phyloP scores from a whole-genome alignment of 2,113 vertebrate genomes.

The Hyperopisus bebe region DNA sequence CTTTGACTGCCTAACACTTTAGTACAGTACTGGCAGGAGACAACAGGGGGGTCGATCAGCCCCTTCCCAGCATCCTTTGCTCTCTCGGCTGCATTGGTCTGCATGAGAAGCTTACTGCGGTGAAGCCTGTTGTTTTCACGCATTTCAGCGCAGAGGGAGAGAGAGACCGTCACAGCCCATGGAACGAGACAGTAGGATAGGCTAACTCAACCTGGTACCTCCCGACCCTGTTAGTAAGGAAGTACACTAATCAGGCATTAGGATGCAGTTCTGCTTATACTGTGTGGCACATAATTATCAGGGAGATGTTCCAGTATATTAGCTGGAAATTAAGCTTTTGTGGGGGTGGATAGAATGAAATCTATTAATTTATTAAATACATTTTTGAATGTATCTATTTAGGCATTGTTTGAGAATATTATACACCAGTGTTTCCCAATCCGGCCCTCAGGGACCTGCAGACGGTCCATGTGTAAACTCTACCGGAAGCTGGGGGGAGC shows the following conservation, averaged over 20 bases:
- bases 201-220: not conserved
- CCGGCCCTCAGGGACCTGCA: not conserved
- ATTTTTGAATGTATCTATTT: constrained; percentile 10
- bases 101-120: not conserved
- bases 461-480: not conserved
- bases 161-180: not conserved
- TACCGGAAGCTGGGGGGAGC: not conserved
- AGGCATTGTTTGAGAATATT: not conserved
- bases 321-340: constrained; percentile 10
- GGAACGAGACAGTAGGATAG: not conserved
- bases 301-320: constrained; percentile 2
- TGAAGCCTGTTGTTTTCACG: not conserved
- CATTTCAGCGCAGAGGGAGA: not conserved
- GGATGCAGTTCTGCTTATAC: not conserved
- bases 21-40: not conserved
- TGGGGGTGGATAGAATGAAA: not conserved
- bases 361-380: constrained; percentile 11
- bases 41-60: not conserved
- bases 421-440: not conserved
- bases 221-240: not conserved
- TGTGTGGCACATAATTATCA: not conserved
- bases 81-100: not conserved
- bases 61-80: not conserved
- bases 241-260: not conserved
- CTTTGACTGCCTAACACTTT: not conserved